Percentiles rank a stretch among this genome's conserved stretches.
phyloP scores from a whole-genome alignment of 2,797 vertebrate genomes.

The Alca torda region DNA sequence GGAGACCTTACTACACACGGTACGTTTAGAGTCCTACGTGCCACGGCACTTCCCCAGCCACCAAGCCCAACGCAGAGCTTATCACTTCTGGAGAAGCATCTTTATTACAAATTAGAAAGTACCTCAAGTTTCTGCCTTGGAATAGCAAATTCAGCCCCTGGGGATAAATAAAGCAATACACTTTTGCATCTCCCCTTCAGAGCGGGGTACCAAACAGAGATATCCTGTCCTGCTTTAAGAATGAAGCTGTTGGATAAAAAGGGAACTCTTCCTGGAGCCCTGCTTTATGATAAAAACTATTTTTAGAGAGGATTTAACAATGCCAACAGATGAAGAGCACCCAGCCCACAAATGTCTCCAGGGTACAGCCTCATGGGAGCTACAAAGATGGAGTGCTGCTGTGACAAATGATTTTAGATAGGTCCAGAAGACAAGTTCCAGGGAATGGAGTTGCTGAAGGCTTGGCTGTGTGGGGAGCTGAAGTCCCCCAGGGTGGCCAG shows the following conservation, averaged over 20 bases:
- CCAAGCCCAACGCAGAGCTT: background rate
- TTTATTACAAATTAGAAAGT: background rate
- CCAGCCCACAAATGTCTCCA: background rate
- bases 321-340: background rate
- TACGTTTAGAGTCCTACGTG: background rate
- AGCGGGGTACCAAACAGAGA: background rate
- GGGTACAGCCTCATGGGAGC: fast-evolving
- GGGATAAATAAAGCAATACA: background rate
- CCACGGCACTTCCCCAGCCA: fast-evolving
- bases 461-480: background rate
- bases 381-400: background rate
- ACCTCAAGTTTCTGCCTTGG: background rate
- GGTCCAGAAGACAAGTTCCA: background rate
- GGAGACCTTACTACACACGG: background rate
- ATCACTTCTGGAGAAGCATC: background rate
- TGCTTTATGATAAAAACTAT: background rate
- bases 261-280: background rate
- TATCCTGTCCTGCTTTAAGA: background rate
- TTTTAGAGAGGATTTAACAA: background rate
- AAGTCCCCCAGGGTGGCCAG: background rate
- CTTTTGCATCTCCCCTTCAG: background rate
- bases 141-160: background rate
- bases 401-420: background rate
- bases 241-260: background rate
- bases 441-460: background rate